Conservation (phyloP, 2,113 vertebrate species). For the Taxidea taxus region DNA sequence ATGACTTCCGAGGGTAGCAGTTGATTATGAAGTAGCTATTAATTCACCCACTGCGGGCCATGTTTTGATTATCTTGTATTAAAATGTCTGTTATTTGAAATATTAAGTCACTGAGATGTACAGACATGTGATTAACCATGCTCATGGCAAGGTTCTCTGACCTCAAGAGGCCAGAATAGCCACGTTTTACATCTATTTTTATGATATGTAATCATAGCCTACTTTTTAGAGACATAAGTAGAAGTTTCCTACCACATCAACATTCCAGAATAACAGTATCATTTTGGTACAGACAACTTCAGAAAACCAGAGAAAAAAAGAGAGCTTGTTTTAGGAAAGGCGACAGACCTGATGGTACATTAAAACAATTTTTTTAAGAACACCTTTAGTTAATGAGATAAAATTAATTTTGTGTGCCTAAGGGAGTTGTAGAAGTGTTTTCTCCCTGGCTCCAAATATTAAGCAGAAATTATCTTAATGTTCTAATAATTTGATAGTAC, state of each 20-base stretch:
- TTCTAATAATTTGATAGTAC: not conserved
- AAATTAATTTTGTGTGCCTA: not conserved
- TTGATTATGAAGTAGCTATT: not conserved
- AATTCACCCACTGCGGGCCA: not conserved
- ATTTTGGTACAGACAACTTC: slow-evolving; percentile 62
- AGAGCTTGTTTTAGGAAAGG: not conserved
- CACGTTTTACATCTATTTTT: slow-evolving; percentile 80
- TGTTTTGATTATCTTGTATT: not conserved
- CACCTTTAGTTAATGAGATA: not conserved
- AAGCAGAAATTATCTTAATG: not conserved
- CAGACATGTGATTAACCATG: slow-evolving; percentile 12
- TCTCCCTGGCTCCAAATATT: not conserved
- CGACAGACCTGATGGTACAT: slow-evolving; percentile 33
- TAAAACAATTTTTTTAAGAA: not conserved
- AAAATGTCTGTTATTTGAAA: slow-evolving; percentile 26
- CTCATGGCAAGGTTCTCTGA: slow-evolving; percentile 49
- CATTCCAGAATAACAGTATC: slow-evolving; percentile 74
- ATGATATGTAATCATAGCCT: slow-evolving; percentile 71
- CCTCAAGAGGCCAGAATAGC: slow-evolving; percentile 65
- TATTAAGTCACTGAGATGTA: not conserved
- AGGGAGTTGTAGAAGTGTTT: not conserved
- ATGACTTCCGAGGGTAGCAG: not conserved
- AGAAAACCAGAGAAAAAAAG: slow-evolving; percentile 54
- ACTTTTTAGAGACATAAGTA: slow-evolving; percentile 78
- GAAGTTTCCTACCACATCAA: slow-evolving; percentile 80